Evolutionary conservation across 2,888 invertebrate species (phyloP), one percentile per base, ranked within the genome.

Genomic region (Lasioglossum malachurum): DNA sequence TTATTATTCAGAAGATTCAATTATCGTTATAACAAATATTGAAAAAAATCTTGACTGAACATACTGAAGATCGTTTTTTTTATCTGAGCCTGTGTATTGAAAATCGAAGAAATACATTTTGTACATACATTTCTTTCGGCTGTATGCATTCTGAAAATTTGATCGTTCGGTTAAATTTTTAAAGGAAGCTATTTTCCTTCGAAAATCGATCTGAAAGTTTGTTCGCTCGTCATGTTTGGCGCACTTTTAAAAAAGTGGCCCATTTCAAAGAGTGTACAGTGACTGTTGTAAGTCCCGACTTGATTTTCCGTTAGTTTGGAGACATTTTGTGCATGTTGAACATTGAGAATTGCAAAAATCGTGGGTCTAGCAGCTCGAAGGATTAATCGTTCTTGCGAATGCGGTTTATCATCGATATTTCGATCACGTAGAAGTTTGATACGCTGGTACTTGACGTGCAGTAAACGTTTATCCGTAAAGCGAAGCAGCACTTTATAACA

Each of bases 401-500:
- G 60, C 67, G 23, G n/a, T 14, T 35, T 19, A 38, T 31, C 71
- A 71, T 71, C 78, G 75, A 86, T 75, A 86, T 86, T 81, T 86
- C 64, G 75, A 35, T 75, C 75, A 19, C 5, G 57, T 19, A 44
- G n/a, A 64, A n/a, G 49, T 19, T n/a, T 86, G 67, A 31, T 64
- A 64, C 57, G 35, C 46, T 2, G 41, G 7, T 38, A 86, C n/a
- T 67, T 74, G 73, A 74, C 74, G 46, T 31, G 74, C 53, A 35
- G 44, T 53, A 74, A 80, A 75, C 75, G 53, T 75, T 78, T 67
- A 69, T 72, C 57, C 75, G 46, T 76, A 73, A 82, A 78, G 67
- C 73, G 75, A 57, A 78, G 82, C 49, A 69, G 69, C 78, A 73
- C 60, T 74, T 76, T 60, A 71, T 64, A 80, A 80, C 82, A 75